Base-by-base conservation (phyloP, 2,888 invertebrate genomes). In the Amphipyra tragopoginis region DNA sequence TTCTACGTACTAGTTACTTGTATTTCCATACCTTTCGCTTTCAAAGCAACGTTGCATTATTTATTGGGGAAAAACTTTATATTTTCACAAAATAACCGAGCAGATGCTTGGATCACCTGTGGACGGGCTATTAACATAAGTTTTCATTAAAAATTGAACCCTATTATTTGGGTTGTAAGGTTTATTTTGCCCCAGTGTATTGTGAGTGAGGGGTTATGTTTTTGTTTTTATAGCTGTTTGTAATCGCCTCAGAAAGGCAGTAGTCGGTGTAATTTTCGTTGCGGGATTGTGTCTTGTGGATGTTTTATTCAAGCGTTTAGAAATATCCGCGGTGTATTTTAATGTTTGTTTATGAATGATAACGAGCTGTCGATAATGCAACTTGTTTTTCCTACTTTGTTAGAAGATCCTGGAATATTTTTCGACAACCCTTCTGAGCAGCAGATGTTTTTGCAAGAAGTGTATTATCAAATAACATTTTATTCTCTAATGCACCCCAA, bases 61-160 rank as follows among this genome's bases (percentile, higher is more conserved):
- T 93, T 93, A 93, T 93, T 93, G 91, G 89, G 86, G 87, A 92
- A 91, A 92, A 91, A 90, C 93, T 85, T 91, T 90, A 88, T 91
- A 91, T 92, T 92, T 90, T 88, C 90, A 86, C 88, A 90, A 91
- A 89, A 92, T 89, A 89, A 87, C 83, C 88, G 80, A 88, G 85
- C 92, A 91, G 89, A 89, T 90, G 92, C 83, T 87, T 74, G 79
- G 82, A 82, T 91, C 93, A 92, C 92, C 92, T 91, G 92, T 86
- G 89, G 85, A 87, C 87, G 76, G 75, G 81, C 84, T 83, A 86
- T 88, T 85, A 87, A 80, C 84, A 82, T 84, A 72, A 75, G 57
- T 65, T 62, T 64, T 68, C 61, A 72, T 72, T 76, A 69, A 63
- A 85, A 86, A 87, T 71, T 76, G 77, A 65, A 82, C 89, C 83